A percentile compares a stretch with the other conserved stretches of the same genome.
Evolutionary conservation across 2,888 invertebrate species (phyloP).

Genomic region (Cinara cedri): DNA sequence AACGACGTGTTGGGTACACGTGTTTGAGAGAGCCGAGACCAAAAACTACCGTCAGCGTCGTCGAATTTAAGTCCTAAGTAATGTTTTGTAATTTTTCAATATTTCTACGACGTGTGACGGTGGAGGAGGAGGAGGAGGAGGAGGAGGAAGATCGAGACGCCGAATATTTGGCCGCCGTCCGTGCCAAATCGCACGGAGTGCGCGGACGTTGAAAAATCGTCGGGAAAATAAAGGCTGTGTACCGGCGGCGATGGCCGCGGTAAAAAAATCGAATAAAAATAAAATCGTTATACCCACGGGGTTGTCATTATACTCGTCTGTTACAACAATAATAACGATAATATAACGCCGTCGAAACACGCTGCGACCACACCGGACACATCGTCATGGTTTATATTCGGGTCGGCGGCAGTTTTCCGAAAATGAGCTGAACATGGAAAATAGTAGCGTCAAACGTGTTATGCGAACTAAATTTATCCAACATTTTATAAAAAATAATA

Average conservation of each 20-base stretch:
- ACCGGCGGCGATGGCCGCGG: not conserved
- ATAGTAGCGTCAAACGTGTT: not conserved
- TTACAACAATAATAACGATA: not conserved
- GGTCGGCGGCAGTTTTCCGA: too few species aligned
- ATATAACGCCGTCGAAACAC: not conserved
- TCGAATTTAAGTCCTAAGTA: not conserved
- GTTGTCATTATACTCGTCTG: conserved; percentile 15
- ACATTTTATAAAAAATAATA: too few species aligned
- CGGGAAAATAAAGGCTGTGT: not conserved
- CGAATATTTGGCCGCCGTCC: not conserved
- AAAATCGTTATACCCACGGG: not conserved
- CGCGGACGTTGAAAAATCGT: conserved; percentile 34
- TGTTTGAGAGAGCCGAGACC: not conserved
- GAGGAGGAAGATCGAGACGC: too few species aligned
- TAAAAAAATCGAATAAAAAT: conserved; percentile 18
- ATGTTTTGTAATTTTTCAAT: conserved; percentile 30
- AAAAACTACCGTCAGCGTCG: not conserved
- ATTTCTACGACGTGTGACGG: not conserved
- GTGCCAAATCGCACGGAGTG: conserved; percentile 1
- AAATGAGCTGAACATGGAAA: too few species aligned
- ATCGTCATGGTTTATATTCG: too few species aligned
- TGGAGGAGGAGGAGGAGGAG: too few species aligned
- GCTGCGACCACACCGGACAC: too few species aligned
- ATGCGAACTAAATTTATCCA: conserved; percentile 17
- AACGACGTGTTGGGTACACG: not conserved